Percentiles rank a stretch among this genome's conserved stretches.
Evolutionary conservation across 1,140 invertebrate species (phyloP).

Genomic region (Polyergus mexicanus): DNA sequence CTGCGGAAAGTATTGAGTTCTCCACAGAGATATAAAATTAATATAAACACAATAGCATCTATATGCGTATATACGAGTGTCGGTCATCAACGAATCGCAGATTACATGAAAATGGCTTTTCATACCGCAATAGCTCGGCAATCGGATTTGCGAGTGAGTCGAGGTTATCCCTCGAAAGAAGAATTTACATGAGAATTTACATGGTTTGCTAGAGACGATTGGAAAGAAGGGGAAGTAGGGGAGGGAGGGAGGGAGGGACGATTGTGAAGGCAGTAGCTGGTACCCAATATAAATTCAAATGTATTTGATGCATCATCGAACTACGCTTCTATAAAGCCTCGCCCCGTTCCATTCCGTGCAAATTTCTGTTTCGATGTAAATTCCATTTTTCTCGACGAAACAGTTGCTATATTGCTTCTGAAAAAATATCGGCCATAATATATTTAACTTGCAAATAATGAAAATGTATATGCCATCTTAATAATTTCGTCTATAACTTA

Average conservation of each 20-base stretch:
- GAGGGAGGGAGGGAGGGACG: neutral
- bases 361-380: constrained; percentile 48
- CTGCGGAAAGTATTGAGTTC: constrained; percentile 18
- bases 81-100: constrained; percentile 62
- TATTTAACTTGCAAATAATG: neutral
- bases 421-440: neutral
- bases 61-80: constrained; percentile 7
- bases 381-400: constrained; percentile 46
- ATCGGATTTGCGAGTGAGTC: constrained; percentile 73
- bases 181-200: constrained; percentile 78
- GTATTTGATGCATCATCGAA: constrained; percentile 61
- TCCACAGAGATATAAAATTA: constrained; percentile 61
- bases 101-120: constrained; percentile 71
- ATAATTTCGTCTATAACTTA: neutral
- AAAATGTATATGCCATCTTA: neutral
- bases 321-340: constrained; percentile 35
- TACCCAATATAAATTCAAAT: constrained; percentile 60
- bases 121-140: constrained; percentile 68
- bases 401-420: constrained; percentile 19
- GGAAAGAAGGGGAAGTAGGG: neutral
- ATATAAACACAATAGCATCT: constrained; percentile 60
- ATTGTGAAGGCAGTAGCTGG: constrained; percentile 45
- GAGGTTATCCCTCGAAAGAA: constrained; percentile 70
- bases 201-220: constrained; percentile 44
- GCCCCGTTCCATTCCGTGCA: constrained; percentile 11